Evolutionary conservation across 2,888 invertebrate species (phyloP).

Genomic region (Meganola albula): DNA sequence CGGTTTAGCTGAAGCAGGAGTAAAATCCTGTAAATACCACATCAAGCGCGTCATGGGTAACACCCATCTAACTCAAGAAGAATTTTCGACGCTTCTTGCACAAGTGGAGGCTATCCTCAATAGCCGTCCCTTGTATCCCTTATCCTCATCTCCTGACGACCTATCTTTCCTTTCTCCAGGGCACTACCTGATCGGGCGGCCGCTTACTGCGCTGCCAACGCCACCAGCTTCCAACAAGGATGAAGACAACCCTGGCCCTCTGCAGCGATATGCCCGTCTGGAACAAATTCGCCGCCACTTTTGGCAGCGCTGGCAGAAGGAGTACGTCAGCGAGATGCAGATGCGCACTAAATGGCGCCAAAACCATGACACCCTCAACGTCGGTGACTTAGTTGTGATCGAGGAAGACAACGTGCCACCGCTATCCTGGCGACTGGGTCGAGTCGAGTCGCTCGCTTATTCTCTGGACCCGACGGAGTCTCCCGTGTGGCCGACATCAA

Average conservation of each 20-base stretch:
- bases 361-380: too few species aligned
- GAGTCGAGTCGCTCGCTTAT: too few species aligned
- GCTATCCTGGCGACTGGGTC: too few species aligned
- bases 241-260: background rate
- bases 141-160: background rate
- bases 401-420: too few species aligned
- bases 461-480: too few species aligned
- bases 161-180: constrained; percentile 1
- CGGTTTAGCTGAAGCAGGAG: constrained; percentile 2
- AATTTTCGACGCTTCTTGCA: constrained; percentile 6
- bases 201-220: constrained; percentile 1
- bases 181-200: constrained; percentile 4
- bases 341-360: constrained; percentile 5
- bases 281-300: constrained; percentile 10
- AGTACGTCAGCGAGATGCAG: constrained; percentile 8
- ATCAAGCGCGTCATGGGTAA: constrained; percentile 3
- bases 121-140: constrained; percentile 2
- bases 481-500: too few species aligned
- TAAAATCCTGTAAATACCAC: constrained; percentile 17
- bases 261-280: background rate
- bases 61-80: constrained; percentile 4
- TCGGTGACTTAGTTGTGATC: too few species aligned
- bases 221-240: background rate
- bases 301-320: constrained; percentile 11
- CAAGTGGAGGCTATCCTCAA: constrained; percentile 10